These are phyloP conservation scores for Actenoides lindsayi DNA, from an alignment of 2,113 vertebrate genomes.

Conservation along the genomic window DNA sequence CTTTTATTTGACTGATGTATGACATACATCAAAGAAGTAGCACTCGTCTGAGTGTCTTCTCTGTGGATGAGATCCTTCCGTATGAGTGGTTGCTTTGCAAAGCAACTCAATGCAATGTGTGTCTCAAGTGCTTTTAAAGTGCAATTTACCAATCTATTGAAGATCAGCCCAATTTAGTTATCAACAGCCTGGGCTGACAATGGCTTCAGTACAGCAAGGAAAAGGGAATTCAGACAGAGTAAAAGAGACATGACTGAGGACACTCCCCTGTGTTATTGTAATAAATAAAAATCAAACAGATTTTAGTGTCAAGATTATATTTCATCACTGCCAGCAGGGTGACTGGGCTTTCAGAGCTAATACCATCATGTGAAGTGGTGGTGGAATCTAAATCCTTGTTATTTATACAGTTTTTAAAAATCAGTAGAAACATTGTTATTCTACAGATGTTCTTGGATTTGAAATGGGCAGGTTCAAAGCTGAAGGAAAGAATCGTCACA, in stretches of 20 bases:
- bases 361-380: fast-evolving
- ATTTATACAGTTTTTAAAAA: neutral
- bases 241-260: neutral
- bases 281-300: neutral
- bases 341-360: neutral
- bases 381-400: neutral
- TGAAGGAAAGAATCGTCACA: neutral
- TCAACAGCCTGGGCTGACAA: neutral
- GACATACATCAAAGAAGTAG: neutral
- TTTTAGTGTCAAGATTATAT: neutral
- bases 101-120: neutral
- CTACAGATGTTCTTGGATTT: neutral
- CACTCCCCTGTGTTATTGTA: fast-evolving
- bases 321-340: neutral
- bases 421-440: neutral
- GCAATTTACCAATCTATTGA: neutral
- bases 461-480: neutral
- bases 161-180: neutral
- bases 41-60: neutral
- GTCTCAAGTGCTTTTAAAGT: neutral
- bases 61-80: neutral
- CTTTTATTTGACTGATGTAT: neutral
- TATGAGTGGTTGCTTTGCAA: neutral
- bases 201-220: neutral
- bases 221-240: neutral